phyloP scores from a whole-genome alignment of 2,113 vertebrate species.

The Tetraodon nigroviridis region DNA sequence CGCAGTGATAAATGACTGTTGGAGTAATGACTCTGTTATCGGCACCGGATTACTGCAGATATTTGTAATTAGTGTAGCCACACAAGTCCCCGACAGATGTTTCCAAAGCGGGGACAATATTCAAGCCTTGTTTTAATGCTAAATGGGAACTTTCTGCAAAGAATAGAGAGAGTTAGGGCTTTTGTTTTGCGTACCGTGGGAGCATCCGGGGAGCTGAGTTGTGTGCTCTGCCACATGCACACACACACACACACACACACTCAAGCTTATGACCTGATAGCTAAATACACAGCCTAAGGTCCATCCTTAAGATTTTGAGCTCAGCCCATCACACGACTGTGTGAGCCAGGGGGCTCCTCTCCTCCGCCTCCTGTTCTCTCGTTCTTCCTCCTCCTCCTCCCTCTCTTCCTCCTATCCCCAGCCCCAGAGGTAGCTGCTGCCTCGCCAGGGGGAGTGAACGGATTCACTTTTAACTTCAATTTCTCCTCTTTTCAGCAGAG shows the following conservation, averaged over 20 bases:
- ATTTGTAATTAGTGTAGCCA: slow-evolving; percentile 77
- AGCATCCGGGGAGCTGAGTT: slow-evolving; percentile 16
- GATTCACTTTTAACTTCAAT: slow-evolving; percentile 68
- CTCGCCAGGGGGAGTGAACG: slow-evolving; percentile 61
- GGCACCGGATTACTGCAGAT: slow-evolving; percentile 71
- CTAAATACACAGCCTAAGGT: slow-evolving; percentile 60
- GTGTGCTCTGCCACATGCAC: neutral
- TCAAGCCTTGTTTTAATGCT: slow-evolving; percentile 56
- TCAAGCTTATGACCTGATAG: slow-evolving; percentile 32
- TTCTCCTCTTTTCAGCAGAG: slow-evolving; percentile 57
- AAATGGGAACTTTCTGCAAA: slow-evolving; percentile 69
- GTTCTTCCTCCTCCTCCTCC: slow-evolving; percentile 8
- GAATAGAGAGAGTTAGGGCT: slow-evolving; percentile 55
- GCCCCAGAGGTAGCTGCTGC: slow-evolving; percentile 62
- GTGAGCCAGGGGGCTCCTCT: slow-evolving; percentile 47
- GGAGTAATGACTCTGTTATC: slow-evolving; percentile 79
- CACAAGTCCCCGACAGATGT: slow-evolving; percentile 73
- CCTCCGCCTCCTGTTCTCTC: slow-evolving; percentile 20
- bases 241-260: slow-evolving; percentile 15
- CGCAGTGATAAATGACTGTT: slow-evolving; percentile 76
- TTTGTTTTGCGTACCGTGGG: slow-evolving; percentile 49
- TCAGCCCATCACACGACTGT: slow-evolving; percentile 49
- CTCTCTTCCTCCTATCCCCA: slow-evolving; percentile 26
- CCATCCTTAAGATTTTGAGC: slow-evolving; percentile 59
- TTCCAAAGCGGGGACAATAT: slow-evolving; percentile 67